Evolutionary conservation across 1,140 invertebrate species (phyloP), one percentile per base, ranked within the genome.

Genomic region (Drosophila neocordata): DNA sequence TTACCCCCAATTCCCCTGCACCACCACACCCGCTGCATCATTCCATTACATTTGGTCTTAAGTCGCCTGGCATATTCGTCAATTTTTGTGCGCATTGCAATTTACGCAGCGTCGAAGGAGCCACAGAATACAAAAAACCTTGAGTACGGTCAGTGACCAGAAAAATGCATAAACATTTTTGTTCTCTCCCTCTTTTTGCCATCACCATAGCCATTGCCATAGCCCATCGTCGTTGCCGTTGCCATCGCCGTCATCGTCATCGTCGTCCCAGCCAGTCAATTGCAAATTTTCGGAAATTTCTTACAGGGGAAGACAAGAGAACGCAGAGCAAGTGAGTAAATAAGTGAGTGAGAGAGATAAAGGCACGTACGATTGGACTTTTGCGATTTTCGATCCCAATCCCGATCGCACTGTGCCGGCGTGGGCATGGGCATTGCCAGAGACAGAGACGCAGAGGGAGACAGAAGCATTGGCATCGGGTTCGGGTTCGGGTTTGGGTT

Each of bases 91-190:
- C 79, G 79, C 83, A 82, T 31, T 87, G 83, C 83, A 88, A 87
- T 87, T 87, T 87, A 87, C 83, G 82, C 82, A 85, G 82, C 78
- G 57, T 56, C 64, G 62, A 75, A 78, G 82, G 69, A 81, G 68
- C 56, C 48, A 64, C 78, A 87, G 78, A 88, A 87, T 87, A 87
- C 83, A 83, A 87, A 87, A 87, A 87, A 88, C 83, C 83, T 87
- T 87, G 83, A 88, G 83, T 88, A 88, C 83, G 83, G 83, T 87
- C 83, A 87, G 83, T 88, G 83, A 87, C 83, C 83, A 87, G 66
- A 88, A 87, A 87, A 87, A 87, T 87, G 83, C 83, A 87, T 87
- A 87, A 87, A 87, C 83, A 87, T 87, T 88, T 87, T 88, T 87
- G 78, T 82, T 73, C 72, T 82, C 73, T 58, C 60, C 67, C 67